Percentiles rank a stretch among this genome's conserved stretches.
These are phyloP conservation scores for Microplitis mediator DNA, from an alignment of 1,140 invertebrate genomes.

Conservation along the genomic window DNA sequence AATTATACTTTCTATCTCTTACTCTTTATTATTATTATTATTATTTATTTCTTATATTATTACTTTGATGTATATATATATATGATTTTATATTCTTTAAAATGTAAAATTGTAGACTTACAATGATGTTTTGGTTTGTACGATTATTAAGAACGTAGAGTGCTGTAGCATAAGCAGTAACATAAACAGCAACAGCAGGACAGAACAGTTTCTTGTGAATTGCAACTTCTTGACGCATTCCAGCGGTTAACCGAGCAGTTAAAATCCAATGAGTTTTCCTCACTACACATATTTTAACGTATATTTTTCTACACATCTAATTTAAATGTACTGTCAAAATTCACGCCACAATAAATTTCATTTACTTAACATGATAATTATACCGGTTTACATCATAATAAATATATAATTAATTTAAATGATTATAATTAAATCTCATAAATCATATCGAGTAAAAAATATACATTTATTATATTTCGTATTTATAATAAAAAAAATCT, in stretches of 20 bases:
- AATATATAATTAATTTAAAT: too few relatives aligned
- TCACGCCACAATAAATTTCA: too few relatives aligned
- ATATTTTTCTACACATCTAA: background rate
- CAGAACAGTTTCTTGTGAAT: background rate
- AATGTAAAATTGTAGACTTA: conserved; percentile 1
- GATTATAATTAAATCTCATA: too few relatives aligned
- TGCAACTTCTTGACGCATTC: conserved; percentile 28
- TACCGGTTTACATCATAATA: too few relatives aligned
- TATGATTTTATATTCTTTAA: conserved; percentile 10
- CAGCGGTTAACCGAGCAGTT: conserved; percentile 28
- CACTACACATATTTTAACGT: too few relatives aligned
- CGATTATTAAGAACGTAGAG: conserved; percentile 24
- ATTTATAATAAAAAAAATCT: background rate
- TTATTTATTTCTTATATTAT: background rate
- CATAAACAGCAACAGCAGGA: background rate
- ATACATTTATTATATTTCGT: background rate
- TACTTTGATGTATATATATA: background rate
- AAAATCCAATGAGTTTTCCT: conserved; percentile 14
- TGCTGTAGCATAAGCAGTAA: background rate
- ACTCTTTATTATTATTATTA: background rate
- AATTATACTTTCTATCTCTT: background rate
- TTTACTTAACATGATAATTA: too few relatives aligned
- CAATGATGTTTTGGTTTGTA: conserved; percentile 19
- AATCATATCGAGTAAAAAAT: background rate
- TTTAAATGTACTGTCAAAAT: background rate